Conservation (phyloP, 37 sponge, comb jelly and placozoan species). For the Spongilla lacustris region DNA sequence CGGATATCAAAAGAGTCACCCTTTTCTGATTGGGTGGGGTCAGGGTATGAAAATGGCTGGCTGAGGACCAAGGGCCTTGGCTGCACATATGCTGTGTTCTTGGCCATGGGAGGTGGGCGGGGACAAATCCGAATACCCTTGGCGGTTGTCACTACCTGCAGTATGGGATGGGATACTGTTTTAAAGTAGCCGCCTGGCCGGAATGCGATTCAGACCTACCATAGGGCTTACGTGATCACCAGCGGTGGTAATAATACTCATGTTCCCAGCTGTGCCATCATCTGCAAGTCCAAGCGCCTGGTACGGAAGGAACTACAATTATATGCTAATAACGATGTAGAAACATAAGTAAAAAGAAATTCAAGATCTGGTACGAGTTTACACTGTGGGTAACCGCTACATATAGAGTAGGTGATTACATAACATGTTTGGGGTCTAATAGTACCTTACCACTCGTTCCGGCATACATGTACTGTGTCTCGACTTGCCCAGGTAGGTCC, state of each 20-base stretch:
- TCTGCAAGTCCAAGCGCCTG: not conserved
- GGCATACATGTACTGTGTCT: no score
- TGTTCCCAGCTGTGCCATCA: not conserved
- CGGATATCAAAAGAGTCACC: conserved; percentile 13
- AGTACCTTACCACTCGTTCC: no score
- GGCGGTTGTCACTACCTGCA: not conserved
- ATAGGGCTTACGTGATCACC: not conserved
- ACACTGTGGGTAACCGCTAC: no score
- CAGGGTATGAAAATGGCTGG: conserved; percentile 36
- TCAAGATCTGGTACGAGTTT: no score
- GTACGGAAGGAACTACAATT: not conserved
- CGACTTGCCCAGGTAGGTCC: no score
- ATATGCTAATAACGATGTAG: no score
- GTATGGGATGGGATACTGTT: no score
- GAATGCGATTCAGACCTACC: not conserved
- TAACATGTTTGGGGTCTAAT: no score
- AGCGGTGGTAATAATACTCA: not conserved
- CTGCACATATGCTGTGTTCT: not conserved
- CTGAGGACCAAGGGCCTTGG: not conserved
- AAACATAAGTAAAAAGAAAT: no score
- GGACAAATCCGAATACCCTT: not conserved
- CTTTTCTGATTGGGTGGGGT: conserved; percentile 15
- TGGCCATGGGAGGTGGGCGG: not conserved
- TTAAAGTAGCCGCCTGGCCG: not conserved
- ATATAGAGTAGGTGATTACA: no score